Conservation (phyloP, 2,888 invertebrate genomes). For the Cataglyphis altisquamis region DNA sequence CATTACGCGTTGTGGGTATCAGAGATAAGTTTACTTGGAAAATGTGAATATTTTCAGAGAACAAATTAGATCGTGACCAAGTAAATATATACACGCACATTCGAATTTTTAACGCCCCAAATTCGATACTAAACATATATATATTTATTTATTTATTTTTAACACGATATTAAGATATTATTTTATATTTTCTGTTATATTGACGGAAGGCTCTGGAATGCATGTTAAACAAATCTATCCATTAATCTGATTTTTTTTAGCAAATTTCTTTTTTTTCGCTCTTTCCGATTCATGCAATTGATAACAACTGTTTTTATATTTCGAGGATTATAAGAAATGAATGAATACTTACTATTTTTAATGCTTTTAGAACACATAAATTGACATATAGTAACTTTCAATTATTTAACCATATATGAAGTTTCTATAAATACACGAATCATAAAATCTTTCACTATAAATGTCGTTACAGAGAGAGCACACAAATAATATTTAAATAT, state of each 20-base stretch:
- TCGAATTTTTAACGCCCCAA: neutral
- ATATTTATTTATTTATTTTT: neutral
- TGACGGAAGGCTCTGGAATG: neutral
- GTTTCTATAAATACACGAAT: neutral
- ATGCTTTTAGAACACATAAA: neutral
- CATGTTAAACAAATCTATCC: neutral
- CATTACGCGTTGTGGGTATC: neutral
- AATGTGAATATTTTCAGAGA: neutral
- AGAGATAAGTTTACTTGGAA: constrained; percentile 19
- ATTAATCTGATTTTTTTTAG: neutral
- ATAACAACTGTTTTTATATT: neutral
- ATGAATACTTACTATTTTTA: neutral
- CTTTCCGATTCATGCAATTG: neutral
- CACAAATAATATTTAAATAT: neutral
- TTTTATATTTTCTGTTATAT: neutral
- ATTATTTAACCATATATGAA: neutral
- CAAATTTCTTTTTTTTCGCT: neutral
- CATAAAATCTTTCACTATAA: neutral
- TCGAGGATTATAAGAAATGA: neutral
- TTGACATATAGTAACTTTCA: neutral
- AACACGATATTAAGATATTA: neutral
- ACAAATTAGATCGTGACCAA: neutral
- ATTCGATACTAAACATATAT: neutral
- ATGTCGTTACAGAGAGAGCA: neutral
- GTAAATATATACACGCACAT: neutral